Conservation (phyloP, 2,888 invertebrate genomes). For the Agelastica alni region DNA sequence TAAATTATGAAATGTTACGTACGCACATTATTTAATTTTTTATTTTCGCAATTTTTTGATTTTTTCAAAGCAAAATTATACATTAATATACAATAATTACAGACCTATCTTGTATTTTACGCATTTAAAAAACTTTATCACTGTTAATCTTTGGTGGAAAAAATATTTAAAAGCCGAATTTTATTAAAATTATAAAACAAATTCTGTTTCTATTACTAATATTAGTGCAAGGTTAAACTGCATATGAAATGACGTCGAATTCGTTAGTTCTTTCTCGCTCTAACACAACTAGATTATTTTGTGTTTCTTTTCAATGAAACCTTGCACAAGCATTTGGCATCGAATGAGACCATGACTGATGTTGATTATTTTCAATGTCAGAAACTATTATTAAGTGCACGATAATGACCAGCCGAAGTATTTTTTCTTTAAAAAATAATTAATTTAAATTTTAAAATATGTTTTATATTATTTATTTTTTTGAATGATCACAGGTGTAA, state of each 20-base stretch:
- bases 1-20: neutral
- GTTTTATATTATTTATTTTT: neutral
- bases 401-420: slow-evolving; percentile 20
- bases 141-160: neutral
- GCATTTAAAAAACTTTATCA: too few relatives aligned
- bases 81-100: too few relatives aligned
- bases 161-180: slow-evolving; percentile 5
- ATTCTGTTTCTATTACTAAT: slow-evolving; percentile 47
- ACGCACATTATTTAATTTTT: neutral
- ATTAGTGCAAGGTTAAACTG: slow-evolving; percentile 55
- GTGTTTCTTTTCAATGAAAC: slow-evolving; percentile 42
- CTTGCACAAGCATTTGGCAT: slow-evolving; percentile 47
- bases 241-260: slow-evolving; percentile 44
- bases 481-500: too few relatives aligned
- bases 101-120: too few relatives aligned
- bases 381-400: slow-evolving; percentile 30
- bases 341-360: slow-evolving; percentile 42
- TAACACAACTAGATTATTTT: slow-evolving; percentile 43
- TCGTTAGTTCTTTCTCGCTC: slow-evolving; percentile 40
- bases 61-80: too few relatives aligned
- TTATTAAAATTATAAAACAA: slow-evolving; percentile 11
- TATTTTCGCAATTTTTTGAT: neutral
- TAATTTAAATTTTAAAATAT: neutral
- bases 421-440: neutral
- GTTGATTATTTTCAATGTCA: slow-evolving; percentile 39